Evolutionary conservation across 2,113 vertebrate species (phyloP).

Genomic region (Sinocyclocheilus anophthalmus): DNA sequence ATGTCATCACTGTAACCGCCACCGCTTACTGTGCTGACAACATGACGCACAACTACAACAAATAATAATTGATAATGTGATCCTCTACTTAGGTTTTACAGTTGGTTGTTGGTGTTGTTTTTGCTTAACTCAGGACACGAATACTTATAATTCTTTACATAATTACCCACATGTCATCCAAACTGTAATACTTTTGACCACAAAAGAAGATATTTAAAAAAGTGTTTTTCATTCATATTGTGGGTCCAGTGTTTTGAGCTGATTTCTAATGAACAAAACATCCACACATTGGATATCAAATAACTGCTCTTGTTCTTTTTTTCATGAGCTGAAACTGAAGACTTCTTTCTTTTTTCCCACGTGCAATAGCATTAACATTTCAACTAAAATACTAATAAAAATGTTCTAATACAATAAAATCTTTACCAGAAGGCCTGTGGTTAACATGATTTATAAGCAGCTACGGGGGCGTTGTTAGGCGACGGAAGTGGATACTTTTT

Average conservation of each 20-base stretch:
- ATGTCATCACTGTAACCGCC: not conserved
- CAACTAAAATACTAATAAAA: too few species aligned
- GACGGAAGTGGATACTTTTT: too few species aligned
- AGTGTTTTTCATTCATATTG: not conserved
- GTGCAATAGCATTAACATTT: too few species aligned
- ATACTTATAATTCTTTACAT: too few species aligned
- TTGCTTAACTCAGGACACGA: not conserved
- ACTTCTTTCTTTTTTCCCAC: too few species aligned
- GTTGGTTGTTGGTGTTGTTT: not conserved
- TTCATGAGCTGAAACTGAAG: not conserved
- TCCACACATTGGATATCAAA: not conserved
- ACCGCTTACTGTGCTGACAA: not conserved
- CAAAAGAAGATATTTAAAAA: not conserved
- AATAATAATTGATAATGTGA: not conserved
- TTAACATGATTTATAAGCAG: too few species aligned
- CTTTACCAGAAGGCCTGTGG: too few species aligned
- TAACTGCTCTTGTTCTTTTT: not conserved
- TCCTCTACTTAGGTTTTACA: not conserved
- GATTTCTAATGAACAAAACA: not conserved
- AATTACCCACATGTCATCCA: not conserved
- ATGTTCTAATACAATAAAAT: too few species aligned
- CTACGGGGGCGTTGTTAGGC: too few species aligned
- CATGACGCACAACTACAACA: not conserved
- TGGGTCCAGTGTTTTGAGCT: too few species aligned
- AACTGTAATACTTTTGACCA: not conserved